Conservation (phyloP, 2,888 invertebrate genomes). For the Barypeithes pellucidus region DNA sequence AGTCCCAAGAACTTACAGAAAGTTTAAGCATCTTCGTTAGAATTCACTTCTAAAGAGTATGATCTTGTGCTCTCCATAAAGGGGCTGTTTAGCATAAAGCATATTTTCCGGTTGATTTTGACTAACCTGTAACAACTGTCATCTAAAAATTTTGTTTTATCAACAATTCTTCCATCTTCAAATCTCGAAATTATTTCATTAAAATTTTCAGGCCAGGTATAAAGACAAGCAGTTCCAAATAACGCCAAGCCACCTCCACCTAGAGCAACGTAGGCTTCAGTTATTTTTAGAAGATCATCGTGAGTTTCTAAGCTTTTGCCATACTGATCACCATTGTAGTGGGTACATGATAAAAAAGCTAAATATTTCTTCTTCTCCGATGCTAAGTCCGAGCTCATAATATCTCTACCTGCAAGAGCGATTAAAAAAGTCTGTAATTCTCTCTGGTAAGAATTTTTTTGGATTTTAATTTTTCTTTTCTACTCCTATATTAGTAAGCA, state of each 20-base stretch:
- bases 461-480: background rate
- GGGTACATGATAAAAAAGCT: constrained; percentile 91
- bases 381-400: constrained; percentile 81
- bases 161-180: constrained; percentile 77
- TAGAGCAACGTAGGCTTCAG: constrained; percentile 89
- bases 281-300: constrained; percentile 79
- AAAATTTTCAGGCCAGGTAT: constrained; percentile 88
- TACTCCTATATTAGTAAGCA: no score
- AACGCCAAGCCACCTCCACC: constrained; percentile 94
- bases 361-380: constrained; percentile 86
- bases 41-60: background rate
- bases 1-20: no score
- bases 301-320: constrained; percentile 75
- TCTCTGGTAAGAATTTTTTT: no score
- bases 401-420: constrained; percentile 82
- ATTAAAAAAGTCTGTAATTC: no score
- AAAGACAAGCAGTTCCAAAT: constrained; percentile 91
- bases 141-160: constrained; percentile 85
- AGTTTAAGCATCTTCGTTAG: no score
- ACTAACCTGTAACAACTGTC: constrained; percentile 89
- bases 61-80: no score
- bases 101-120: no score
- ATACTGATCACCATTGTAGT: constrained; percentile 65
- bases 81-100: no score
- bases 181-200: constrained; percentile 78